Evolutionary conservation across 2,888 invertebrate genomes (phyloP), one percentile per base, ranked within the genome.

Genomic region (Geophilus truncorum): DNA sequence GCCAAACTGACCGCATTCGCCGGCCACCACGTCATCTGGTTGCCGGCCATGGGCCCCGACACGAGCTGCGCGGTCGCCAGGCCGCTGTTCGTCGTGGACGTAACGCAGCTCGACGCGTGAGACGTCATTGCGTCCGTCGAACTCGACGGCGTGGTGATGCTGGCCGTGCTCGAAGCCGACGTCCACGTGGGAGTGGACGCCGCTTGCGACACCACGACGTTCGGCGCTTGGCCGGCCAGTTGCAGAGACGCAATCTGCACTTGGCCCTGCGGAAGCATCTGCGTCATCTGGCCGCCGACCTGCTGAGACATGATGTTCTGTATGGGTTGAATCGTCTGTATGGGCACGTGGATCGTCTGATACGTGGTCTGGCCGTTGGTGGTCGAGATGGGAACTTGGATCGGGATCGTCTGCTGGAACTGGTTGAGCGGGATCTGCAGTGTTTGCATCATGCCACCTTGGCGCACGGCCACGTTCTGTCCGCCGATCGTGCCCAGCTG

Each of bases 321-420:
- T 18, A 90, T 89, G 57, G 83, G 82, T 81, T 86, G 85, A 70
- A 92, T 88, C 70, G 95, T 91, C 87, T 96, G 96, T 21, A 97
- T 90, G 0, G 97, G 97, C 84, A 98, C 92, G 86, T 97, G 97
- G 0, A 98, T 93, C 0, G 97, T 97, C 87, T 98, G 97, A 87
- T 96, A 94, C 81, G 97, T 93, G 0, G 97, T 97, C 88, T 97
- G 97, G 0, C 97, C 97, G 87, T 93, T 94, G 40, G 92, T 90
- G 80, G 93, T 92, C 78, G 92, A 92, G 83, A 96, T 94, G 0
- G 96, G 96, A 82, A 96, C 94, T 77, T 82, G 82, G 10, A 82
- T 30, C 6, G 82, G 82, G 28, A 82, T 82, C 1, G 81, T 81
- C 77, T 82, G 82, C 77, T 82, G 82, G 15, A 82, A 40, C 32